These are phyloP conservation scores for Spisula solida DNA, from an alignment of 2,888 invertebrate genomes.

Conservation along the genomic window DNA sequence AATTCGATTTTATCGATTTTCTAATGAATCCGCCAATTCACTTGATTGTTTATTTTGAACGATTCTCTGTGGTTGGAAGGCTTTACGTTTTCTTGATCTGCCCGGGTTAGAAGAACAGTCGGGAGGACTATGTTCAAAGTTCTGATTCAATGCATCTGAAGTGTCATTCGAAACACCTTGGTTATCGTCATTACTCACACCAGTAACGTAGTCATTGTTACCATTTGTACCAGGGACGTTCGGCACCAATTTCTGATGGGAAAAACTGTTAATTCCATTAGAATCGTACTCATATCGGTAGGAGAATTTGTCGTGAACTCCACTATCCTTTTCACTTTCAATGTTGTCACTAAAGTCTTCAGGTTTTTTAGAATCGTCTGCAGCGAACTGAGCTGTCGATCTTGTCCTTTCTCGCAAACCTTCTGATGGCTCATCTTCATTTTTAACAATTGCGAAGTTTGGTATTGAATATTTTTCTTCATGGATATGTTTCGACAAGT, in stretches of 20 bases:
- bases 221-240: background rate
- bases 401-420: background rate
- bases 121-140: background rate
- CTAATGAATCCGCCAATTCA: background rate
- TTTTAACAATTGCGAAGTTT: background rate
- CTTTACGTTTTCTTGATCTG: slow-evolving; percentile 54
- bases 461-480: background rate
- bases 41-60: slow-evolving; percentile 23
- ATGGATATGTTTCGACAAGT: background rate
- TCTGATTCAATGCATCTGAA: slow-evolving; percentile 4
- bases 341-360: background rate
- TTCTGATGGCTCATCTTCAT: background rate
- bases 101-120: background rate
- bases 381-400: background rate
- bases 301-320: background rate
- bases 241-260: background rate
- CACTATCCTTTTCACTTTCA: background rate
- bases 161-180: background rate
- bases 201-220: background rate
- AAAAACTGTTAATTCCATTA: background rate
- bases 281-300: background rate
- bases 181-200: background rate
- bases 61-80: slow-evolving; percentile 59
- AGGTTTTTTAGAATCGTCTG: background rate
- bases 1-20: background rate